These are phyloP conservation scores for Sebastes variabilis DNA, from an alignment of 2,797 vertebrate genomes.

Conservation along the genomic window DNA sequence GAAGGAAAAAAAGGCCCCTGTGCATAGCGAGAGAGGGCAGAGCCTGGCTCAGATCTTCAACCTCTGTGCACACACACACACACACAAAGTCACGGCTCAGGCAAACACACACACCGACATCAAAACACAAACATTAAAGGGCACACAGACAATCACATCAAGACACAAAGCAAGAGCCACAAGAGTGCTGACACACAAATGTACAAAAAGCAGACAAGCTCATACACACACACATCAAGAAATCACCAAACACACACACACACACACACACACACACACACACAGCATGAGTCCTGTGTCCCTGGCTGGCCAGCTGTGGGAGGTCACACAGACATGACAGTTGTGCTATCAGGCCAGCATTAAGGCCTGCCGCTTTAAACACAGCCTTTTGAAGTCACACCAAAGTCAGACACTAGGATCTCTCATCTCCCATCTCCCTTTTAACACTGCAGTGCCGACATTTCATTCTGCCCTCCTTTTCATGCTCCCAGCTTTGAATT, in stretches of 20 bases:
- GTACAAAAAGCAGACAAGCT: constrained; percentile 68
- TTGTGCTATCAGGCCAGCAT: constrained; percentile 81
- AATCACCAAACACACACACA: constrained; percentile 23
- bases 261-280: constrained; percentile 33
- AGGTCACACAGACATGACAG: constrained; percentile 81
- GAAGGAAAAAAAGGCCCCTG: constrained; percentile 69
- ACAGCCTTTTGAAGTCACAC: constrained; percentile 86
- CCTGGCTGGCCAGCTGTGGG: constrained; percentile 80
- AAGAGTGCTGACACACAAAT: constrained; percentile 76
- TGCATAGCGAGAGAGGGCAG: constrained; percentile 76
- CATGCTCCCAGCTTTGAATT: constrained; percentile 83
- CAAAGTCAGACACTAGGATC: constrained; percentile 85
- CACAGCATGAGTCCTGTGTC: constrained; percentile 65
- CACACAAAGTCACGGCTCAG: constrained; percentile 47
- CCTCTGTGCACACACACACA: constrained; percentile 59
- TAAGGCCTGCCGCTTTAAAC: constrained; percentile 84
- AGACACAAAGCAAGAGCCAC: constrained; percentile 74
- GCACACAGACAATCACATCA: constrained; percentile 77
- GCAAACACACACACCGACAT: constrained; percentile 68
- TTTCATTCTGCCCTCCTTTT: constrained; percentile 80
- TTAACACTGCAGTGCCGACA: constrained; percentile 83
- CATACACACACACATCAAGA: constrained; percentile 56
- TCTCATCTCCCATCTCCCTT: constrained; percentile 86
- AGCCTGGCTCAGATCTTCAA: constrained; percentile 74
- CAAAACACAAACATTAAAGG: constrained; percentile 80